phyloP scores from a whole-genome alignment of 2,888 invertebrate species.

The Ophraella communa region DNA sequence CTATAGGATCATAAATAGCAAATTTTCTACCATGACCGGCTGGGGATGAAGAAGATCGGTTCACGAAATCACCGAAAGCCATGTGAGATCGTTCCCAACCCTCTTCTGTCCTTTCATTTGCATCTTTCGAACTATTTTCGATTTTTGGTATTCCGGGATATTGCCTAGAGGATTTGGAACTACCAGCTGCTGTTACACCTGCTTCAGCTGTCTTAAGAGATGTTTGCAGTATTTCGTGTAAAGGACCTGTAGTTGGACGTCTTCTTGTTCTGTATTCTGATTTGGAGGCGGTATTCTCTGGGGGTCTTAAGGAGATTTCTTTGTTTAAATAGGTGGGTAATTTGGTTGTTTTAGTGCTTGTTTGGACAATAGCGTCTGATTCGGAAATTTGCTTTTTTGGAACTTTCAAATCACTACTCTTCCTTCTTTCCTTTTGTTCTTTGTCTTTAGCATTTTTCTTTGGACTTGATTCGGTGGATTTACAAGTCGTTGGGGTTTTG shows the following conservation, averaged over 20 bases:
- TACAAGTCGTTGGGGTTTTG: neutral
- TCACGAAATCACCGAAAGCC: constrained; percentile 14
- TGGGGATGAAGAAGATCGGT: constrained; percentile 16
- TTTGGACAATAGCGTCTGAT: neutral
- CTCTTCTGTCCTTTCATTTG: constrained; percentile 4
- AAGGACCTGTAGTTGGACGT: constrained; percentile 24
- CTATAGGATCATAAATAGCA: constrained; percentile 54
- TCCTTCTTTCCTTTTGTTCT: neutral
- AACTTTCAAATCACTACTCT: neutral
- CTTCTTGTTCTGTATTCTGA: constrained; percentile 19
- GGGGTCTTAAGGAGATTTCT: constrained; percentile 2
- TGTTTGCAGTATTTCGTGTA: constrained; percentile 22
- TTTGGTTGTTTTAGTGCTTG: neutral
- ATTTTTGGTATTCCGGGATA: neutral
- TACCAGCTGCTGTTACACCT: constrained; percentile 39
- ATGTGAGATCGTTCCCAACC: neutral
- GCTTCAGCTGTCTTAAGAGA: constrained; percentile 31
- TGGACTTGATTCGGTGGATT: neutral
- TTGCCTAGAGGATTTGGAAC: constrained; percentile 30
- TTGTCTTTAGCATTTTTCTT: neutral
- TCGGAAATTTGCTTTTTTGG: neutral
- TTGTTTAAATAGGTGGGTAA: neutral
- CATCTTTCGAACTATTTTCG: neutral
- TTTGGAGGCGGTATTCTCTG: constrained; percentile 13
- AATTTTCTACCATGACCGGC: constrained; percentile 36